Base-by-base conservation (phyloP, 1,140 invertebrate genomes). In the Euglossa dilemma region DNA sequence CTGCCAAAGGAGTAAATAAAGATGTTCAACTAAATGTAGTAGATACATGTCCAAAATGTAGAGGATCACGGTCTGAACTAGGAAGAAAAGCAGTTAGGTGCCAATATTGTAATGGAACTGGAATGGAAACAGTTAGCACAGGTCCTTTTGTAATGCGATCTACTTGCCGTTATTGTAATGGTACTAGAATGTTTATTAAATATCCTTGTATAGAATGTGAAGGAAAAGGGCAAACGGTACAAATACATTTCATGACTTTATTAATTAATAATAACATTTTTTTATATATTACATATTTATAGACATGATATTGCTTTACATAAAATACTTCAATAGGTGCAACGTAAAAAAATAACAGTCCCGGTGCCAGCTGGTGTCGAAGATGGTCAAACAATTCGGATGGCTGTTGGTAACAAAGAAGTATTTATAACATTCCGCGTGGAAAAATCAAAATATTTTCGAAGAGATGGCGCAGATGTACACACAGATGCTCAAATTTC, bases 341-440 rank as follows among this genome's bases (percentile, higher is more conserved):
- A 99, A 95, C 96, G 97, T 47, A 98, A 98, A 92, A 98, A 97
- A 91, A 95, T 99, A 0, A 98, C 96, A 4, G 97, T 99, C 0
- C 98, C 98, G 18, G 98, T 99, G n/a, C 99, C 99, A 52, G 98
- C 99, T 69, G 98, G 98, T 73, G 98, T 99, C 16, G 98, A 99
- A 92, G 98, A 99, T 94, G 98, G 98, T 2, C 99, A 99, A 94
- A 99, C 98, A 7, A 96, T 99, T 52, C 95, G 99, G 69, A 98
- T 99, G 97, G 95, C 97, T 25, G 97, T 99, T 23, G 98, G 98
- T n/a, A 96, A 94, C 78, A 95, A 94, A 84, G 99, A 99, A 94
- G 93, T 99, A 14, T 99, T 99, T 91, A 96, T 99, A 83, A 99
- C 98, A 83, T 98, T 99, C 94, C 96, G 97, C 87, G 98, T 99